Evolutionary conservation across 2,113 vertebrate genomes (phyloP).

Genomic region (Halichoeres trimaculatus): DNA sequence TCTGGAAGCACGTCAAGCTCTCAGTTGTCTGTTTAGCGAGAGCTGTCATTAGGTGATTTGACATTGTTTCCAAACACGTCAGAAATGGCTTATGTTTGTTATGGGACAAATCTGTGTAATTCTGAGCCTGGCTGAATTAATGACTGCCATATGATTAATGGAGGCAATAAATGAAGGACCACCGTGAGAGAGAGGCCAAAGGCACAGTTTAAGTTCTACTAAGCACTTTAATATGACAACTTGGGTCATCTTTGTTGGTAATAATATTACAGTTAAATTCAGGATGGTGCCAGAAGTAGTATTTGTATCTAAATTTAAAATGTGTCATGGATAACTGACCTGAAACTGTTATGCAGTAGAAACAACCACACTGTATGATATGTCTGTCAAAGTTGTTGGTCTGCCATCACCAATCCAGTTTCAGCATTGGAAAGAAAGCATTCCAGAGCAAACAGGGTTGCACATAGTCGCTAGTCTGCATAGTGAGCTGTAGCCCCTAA

Average conservation of each 20-base stretch:
- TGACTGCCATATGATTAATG: constrained; percentile 74
- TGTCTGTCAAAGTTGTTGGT: no score
- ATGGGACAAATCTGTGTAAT: constrained; percentile 48
- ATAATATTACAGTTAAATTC: constrained; percentile 14
- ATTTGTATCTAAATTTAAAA: constrained; percentile 11
- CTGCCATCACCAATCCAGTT: no score
- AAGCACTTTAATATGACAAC: not conserved
- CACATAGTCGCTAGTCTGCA: no score
- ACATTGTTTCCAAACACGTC: constrained; percentile 71
- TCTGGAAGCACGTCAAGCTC: constrained; percentile 40
- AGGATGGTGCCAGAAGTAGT: not conserved
- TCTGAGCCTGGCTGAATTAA: constrained; percentile 56
- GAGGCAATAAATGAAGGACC: constrained; percentile 65
- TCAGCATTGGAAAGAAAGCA: no score
- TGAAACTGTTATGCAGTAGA: no score
- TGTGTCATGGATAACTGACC: constrained; percentile 2
- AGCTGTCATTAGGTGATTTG: constrained; percentile 70
- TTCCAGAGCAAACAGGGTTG: no score
- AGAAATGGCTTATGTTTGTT: constrained; percentile 57
- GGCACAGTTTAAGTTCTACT: not conserved
- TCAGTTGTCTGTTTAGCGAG: constrained; percentile 59
- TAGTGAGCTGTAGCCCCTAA: no score
- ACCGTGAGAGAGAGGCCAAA: constrained; percentile 54
- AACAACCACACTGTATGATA: no score
- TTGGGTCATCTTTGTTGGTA: constrained; percentile 41